These are phyloP conservation scores for Monoplex corrugatus DNA, from an alignment of 2,888 invertebrate species.

Conservation along the genomic window DNA sequence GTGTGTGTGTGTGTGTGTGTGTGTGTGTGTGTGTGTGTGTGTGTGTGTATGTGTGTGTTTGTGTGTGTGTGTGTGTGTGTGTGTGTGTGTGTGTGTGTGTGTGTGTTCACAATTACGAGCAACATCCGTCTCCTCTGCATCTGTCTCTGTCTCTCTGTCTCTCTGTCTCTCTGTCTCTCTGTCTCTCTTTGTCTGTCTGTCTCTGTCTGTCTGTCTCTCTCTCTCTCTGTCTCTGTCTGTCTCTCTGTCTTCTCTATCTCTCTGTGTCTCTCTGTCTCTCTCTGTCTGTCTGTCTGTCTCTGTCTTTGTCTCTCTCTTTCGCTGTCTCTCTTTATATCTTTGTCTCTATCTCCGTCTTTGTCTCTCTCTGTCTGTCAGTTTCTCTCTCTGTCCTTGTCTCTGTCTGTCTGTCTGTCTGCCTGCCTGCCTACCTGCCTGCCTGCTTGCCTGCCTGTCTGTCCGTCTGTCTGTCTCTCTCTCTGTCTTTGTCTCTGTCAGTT, in stretches of 20 bases:
- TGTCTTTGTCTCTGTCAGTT: no score
- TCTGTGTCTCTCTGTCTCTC: constrained; percentile 19
- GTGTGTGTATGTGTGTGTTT: not conserved
- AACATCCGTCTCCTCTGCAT: no score
- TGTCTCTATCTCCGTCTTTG: not conserved
- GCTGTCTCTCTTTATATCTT: not conserved
- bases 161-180: no score
- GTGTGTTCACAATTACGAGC: no score
- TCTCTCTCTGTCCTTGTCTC: no score
- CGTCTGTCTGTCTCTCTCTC: no score
- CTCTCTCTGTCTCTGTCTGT: not conserved
- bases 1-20: not conserved
- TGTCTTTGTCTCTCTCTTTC: not conserved
- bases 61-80: not conserved
- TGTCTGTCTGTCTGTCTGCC: no score
- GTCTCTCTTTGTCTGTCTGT: not conserved
- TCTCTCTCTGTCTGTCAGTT: no score
- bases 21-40: not conserved
- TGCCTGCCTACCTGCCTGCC: no score
- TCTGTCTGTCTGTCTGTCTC: not conserved
- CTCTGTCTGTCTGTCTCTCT: not conserved
- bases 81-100: not conserved
- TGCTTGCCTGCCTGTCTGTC: no score
- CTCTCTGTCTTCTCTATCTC: not conserved
- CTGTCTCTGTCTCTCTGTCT: no score